These are phyloP conservation scores for Macrocentrus cingulum DNA, from an alignment of 1,140 invertebrate genomes.

Conservation along the genomic window DNA sequence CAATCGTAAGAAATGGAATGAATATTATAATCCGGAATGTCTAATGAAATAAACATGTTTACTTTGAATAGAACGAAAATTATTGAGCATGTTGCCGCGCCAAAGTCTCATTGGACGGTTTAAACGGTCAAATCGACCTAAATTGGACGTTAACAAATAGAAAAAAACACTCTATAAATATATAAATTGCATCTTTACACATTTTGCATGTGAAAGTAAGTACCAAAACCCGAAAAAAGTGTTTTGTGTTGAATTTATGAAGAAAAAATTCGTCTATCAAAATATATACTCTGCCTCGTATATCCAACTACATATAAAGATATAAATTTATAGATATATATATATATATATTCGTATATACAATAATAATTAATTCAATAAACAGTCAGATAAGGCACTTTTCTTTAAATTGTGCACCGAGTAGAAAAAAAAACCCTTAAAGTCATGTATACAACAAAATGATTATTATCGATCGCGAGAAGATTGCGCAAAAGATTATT, in stretches of 20 bases:
- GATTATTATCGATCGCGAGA: neutral
- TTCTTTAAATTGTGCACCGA: neutral
- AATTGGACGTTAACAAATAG: too few species aligned
- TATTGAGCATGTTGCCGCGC: too few species aligned
- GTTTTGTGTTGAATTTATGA: slow-evolving; percentile 7
- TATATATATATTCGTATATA: too few species aligned
- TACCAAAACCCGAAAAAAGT: slow-evolving; percentile 8
- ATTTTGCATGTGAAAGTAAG: neutral
- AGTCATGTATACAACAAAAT: slow-evolving; percentile 15
- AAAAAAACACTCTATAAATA: neutral
- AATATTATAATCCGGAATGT: too few species aligned
- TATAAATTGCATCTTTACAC: neutral
- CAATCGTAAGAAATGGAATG: too few species aligned
- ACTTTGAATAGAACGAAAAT: too few species aligned
- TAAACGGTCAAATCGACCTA: too few species aligned
- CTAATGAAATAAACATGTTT: too few species aligned
- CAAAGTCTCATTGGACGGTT: too few species aligned
- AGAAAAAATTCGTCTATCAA: slow-evolving; percentile 7
- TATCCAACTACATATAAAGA: neutral
- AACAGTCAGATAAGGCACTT: neutral
- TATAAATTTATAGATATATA: too few species aligned
- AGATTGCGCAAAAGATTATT: neutral
- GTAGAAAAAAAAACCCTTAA: neutral
- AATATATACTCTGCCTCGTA: slow-evolving; percentile 8
- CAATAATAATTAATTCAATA: neutral